A percentile compares a stretch with the other conserved stretches of the same genome.
These are phyloP conservation scores for Coelopa pilipes DNA, from an alignment of 2,888 invertebrate genomes.

Conservation along the genomic window DNA sequence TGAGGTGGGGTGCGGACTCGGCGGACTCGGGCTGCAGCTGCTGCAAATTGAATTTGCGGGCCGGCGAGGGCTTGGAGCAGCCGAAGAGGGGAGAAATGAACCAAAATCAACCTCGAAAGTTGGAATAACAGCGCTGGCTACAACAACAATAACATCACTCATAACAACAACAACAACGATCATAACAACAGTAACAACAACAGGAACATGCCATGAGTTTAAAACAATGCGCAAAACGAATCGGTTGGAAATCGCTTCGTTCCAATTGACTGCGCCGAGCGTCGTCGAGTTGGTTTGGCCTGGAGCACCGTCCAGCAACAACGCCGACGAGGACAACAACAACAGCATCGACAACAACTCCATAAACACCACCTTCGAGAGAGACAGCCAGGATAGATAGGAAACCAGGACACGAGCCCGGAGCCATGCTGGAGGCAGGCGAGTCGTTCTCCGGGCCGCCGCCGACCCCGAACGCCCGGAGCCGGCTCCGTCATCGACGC, in stretches of 20 bases:
- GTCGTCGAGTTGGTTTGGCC: not conserved
- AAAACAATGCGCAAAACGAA: constrained; percentile 49
- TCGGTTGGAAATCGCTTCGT: constrained; percentile 61
- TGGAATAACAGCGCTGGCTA: not conserved
- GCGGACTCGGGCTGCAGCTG: constrained; percentile 20
- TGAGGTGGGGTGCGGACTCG: constrained; percentile 37
- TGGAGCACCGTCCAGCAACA: not conserved
- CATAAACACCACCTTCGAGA: not conserved
- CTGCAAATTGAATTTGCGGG: constrained; percentile 33
- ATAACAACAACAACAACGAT: constrained; percentile 40
- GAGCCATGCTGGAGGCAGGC: not conserved
- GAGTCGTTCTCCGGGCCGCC: not conserved
- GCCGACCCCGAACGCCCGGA: no score
- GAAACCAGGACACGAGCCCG: constrained; percentile 15
- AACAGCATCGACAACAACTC: not conserved
- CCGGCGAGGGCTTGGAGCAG: constrained; percentile 13
- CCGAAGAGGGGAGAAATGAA: no score
- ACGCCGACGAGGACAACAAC: not conserved
- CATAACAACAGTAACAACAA: constrained; percentile 39
- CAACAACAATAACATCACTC: constrained; percentile 6
- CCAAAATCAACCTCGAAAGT: not conserved
- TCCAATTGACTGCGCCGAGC: constrained; percentile 59
- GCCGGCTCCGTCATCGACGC: no score
- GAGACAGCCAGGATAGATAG: no score
- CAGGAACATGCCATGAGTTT: constrained; percentile 9